Evolutionary conservation across 2,888 invertebrate genomes (phyloP), one percentile per base, ranked within the genome.

Genomic region (Rotaria macrura): DNA sequence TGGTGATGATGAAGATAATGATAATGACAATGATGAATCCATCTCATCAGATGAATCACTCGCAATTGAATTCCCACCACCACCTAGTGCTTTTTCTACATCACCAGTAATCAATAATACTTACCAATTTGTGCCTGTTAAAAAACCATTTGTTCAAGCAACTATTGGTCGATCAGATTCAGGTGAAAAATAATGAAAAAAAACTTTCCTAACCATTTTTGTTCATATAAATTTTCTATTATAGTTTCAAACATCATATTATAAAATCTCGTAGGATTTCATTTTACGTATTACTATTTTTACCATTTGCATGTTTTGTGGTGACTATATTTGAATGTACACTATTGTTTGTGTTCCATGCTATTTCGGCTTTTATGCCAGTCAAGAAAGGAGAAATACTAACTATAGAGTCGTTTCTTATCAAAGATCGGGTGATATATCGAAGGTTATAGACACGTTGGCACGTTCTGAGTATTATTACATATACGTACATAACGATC

Each of bases 141-240:
- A 40, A 79, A 25, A 43, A 43, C n/a, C 79, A n/a, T 79, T 79
- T 43, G n/a, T 79, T 79, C 79, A 43, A 40, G 43, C 79, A 79
- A n/a, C 43, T 3, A n/a, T 79, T n/a, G 40, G n/a, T n/a, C 79
- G 79, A 43, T 79, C 79, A 79, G 79, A 79, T n/a, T 79, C 79
- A 79, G 43, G 79, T 79, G 34, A 38, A 57, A 57, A 9, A 25
- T 3, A 57, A 20, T 12, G 20, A 29, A 0, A 6, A 25, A n/a
- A 12, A 14, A 25, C 1, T n/a, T 43, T 43, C 38, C 23, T 23
- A 9, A 40, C 6, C n/a, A 43, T 43, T n/a, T 23, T n/a, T 40
- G 3, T 43, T 79, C 9, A 43, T 25, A 10, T n/a, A 2, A 43
- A 25, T 79, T 43, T 40, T 79, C 25, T 79, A n/a, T 74, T 74